A percentile compares a stretch with the other conserved stretches of the same genome.
phyloP scores from a whole-genome alignment of 35 echinoderm and acorn worm genomes.

The Heliocidaris tuberculata region DNA sequence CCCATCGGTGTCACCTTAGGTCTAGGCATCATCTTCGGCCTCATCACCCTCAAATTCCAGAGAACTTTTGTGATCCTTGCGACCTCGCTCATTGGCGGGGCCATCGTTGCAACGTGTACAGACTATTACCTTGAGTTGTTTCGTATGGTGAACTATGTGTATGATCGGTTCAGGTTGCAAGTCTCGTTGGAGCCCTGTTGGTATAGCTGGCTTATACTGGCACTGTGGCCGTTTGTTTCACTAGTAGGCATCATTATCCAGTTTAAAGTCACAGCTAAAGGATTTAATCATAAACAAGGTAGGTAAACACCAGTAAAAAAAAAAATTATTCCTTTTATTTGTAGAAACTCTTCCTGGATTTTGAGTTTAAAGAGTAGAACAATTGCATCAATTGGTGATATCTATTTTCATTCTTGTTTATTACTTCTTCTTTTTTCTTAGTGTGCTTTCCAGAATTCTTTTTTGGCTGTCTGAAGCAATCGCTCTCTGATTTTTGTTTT shows the following conservation, averaged over 20 bases:
- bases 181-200: constrained; percentile 66
- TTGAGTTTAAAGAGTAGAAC: too few species aligned
- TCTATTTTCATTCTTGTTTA: neutral
- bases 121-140: constrained; percentile 91
- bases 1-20: constrained; percentile 57
- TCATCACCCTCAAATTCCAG: constrained; percentile 79
- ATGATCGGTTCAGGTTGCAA: constrained; percentile 60
- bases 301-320: constrained; percentile 12
- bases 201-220: constrained; percentile 92
- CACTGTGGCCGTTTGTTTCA: constrained; percentile 79
- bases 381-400: too few species aligned
- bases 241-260: constrained; percentile 85
- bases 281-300: constrained; percentile 95
- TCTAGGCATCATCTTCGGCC: constrained; percentile 53
- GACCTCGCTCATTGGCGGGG: constrained; percentile 77
- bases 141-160: constrained; percentile 80
- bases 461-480: too few species aligned
- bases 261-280: constrained; percentile 79
- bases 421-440: neutral
- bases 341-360: too few species aligned
- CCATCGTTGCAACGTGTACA: constrained; percentile 68
- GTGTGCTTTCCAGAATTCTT: too few species aligned
- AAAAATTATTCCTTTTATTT: too few species aligned
- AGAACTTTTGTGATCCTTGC: constrained; percentile 67
- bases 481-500: too few species aligned